Conservation (phyloP, 2,113 vertebrate species). For the Mustela nigripes region DNA sequence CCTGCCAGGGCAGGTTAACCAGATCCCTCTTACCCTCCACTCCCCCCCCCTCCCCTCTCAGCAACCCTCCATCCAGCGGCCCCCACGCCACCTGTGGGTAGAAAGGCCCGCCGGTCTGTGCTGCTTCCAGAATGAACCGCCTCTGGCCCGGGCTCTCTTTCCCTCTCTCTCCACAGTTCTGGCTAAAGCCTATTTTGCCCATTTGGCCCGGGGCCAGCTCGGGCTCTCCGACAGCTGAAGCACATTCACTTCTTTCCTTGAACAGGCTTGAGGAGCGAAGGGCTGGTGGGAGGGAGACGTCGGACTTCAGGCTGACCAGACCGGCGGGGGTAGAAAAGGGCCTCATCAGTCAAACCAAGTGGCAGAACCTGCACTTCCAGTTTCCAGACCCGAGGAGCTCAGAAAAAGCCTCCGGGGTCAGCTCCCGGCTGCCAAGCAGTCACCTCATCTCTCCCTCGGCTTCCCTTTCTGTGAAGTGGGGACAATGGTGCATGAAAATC, state of each 20-base stretch:
- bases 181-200: neutral
- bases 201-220: neutral
- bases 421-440: neutral
- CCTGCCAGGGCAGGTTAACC: neutral
- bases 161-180: neutral
- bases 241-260: neutral
- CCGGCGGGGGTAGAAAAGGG: no score
- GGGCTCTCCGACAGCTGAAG: neutral
- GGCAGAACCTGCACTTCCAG: neutral
- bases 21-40: neutral
- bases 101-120: accelerated
- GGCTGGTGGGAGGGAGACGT: accelerated
- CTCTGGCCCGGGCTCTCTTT: neutral
- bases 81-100: accelerated
- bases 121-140: neutral
- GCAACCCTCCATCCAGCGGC: no score
- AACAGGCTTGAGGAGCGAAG: neutral
- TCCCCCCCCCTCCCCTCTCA: neutral
- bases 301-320: neutral
- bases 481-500: neutral
- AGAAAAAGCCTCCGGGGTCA: neutral
- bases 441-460: no score
- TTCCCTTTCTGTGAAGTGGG: neutral
- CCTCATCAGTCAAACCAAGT: neutral
- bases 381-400: neutral